Percentiles rank a stretch among this genome's conserved stretches.
Conservation (phyloP, 2,888 invertebrate genomes). For the Chrysolina oricalcia region DNA sequence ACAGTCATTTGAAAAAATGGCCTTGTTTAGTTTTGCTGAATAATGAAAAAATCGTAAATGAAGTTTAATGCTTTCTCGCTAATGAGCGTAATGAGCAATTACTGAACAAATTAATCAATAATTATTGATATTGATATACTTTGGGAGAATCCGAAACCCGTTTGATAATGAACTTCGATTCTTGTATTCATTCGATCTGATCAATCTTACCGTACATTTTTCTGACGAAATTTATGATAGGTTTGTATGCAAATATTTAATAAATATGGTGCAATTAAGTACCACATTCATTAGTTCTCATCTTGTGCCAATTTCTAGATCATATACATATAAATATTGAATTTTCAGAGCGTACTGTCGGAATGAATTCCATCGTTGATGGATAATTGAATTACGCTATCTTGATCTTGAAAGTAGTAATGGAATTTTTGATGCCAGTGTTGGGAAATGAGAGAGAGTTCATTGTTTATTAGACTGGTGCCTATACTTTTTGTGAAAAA, state of each 20-base stretch:
- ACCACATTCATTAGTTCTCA: not conserved
- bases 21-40: too few species aligned
- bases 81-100: too few species aligned
- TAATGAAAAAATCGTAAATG: too few species aligned
- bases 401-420: not conserved
- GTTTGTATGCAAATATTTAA: not conserved
- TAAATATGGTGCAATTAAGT: not conserved
- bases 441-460: not conserved
- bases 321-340: not conserved
- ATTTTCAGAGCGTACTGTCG: constrained; percentile 4
- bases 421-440: not conserved
- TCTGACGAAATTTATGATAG: not conserved
- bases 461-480: not conserved
- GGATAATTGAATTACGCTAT: not conserved
- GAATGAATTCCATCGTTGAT: not conserved
- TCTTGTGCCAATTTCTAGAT: not conserved
- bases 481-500: too few species aligned
- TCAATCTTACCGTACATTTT: too few species aligned
- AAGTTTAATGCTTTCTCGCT: too few species aligned
- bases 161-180: too few species aligned
- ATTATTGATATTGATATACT: too few species aligned
- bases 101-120: too few species aligned
- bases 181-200: too few species aligned
- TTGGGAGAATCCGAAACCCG: too few species aligned
- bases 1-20: too few species aligned